Evolutionary conservation across 1,140 invertebrate genomes (phyloP).

Genomic region (Drosophila triauraria): DNA sequence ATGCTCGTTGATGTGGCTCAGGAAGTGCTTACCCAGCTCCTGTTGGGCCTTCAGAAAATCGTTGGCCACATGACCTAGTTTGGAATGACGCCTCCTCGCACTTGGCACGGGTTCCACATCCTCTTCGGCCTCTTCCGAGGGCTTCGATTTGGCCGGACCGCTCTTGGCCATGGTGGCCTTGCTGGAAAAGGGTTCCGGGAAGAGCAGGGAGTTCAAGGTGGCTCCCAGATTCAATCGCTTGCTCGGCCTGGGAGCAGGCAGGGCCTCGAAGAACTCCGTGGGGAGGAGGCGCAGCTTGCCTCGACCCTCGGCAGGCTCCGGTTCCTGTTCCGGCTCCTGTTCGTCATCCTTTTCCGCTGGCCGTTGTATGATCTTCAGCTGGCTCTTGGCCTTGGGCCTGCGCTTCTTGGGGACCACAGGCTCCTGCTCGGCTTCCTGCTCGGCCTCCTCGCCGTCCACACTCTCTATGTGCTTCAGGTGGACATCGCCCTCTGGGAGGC

Average conservation of each 20-base stretch:
- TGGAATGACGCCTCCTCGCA: slow-evolving; percentile 35
- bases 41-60: slow-evolving; percentile 72
- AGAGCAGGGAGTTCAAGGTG: slow-evolving; percentile 70
- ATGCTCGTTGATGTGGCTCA: slow-evolving; percentile 67
- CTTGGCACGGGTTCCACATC: slow-evolving; percentile 51
- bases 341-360: slow-evolving; percentile 30
- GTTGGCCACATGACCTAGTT: slow-evolving; percentile 42
- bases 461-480: slow-evolving; percentile 69
- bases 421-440: slow-evolving; percentile 41
- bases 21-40: slow-evolving; percentile 70
- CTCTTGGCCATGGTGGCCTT: slow-evolving; percentile 49
- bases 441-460: slow-evolving; percentile 68
- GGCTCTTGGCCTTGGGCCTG: slow-evolving; percentile 15
- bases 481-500: slow-evolving; percentile 76
- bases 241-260: slow-evolving; percentile 43
- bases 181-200: slow-evolving; percentile 73
- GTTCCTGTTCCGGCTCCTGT: slow-evolving; percentile 48
- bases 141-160: slow-evolving; percentile 6
- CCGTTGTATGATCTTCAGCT: slow-evolving; percentile 59
- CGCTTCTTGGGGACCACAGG: slow-evolving; percentile 33
- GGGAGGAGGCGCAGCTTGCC: slow-evolving; percentile 48
- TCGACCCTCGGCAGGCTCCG: slow-evolving; percentile 26
- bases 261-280: slow-evolving; percentile 78
- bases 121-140: slow-evolving; percentile 17
- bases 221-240: slow-evolving; percentile 61